These are phyloP conservation scores for Luscinia megarhynchos DNA, from an alignment of 2,797 vertebrate genomes.

Conservation along the genomic window DNA sequence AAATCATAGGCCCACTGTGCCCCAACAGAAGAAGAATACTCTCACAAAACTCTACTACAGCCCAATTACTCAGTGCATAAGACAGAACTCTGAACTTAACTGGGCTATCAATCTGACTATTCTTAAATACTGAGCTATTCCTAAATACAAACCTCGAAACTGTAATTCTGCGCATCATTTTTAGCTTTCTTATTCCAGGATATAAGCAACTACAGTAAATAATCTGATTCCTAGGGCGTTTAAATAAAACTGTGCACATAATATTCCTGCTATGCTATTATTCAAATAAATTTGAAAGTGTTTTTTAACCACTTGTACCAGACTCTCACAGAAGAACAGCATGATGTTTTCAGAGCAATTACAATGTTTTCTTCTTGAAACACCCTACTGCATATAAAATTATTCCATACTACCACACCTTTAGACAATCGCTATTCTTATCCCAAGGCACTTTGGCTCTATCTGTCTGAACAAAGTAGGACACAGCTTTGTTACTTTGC, in stretches of 20 bases:
- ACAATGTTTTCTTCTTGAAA: not conserved
- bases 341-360: not conserved
- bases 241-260: not conserved
- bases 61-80: not conserved
- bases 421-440: not conserved
- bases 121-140: not conserved
- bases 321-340: not conserved
- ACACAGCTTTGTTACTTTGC: not conserved
- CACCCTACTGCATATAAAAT: not conserved
- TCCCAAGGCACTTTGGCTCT: not conserved
- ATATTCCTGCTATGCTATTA: not conserved
- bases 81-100: not conserved
- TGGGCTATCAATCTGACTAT: not conserved
- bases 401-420: not conserved
- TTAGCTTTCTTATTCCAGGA: not conserved
- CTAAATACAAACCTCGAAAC: not conserved
- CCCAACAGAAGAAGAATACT: not conserved
- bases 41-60: not conserved
- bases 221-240: not conserved
- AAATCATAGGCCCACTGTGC: not conserved
- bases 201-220: not conserved
- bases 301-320: not conserved
- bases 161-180: accelerated
- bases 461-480: not conserved
- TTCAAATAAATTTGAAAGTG: not conserved